phyloP scores from a whole-genome alignment of 2,888 invertebrate species.

The Anarsia innoxiella region DNA sequence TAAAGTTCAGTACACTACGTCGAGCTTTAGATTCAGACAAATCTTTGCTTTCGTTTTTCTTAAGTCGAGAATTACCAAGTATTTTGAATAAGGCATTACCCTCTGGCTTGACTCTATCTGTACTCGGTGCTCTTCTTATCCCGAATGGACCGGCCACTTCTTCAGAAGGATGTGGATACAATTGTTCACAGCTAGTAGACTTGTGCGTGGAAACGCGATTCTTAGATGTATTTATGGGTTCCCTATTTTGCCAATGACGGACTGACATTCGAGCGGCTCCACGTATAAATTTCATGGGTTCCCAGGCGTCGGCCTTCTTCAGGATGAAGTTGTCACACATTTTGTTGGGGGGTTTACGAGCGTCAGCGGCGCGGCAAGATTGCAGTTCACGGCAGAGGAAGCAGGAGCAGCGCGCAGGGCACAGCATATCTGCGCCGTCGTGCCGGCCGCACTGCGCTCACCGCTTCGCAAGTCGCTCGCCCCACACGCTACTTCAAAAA shows the following conservation, averaged over 20 bases:
- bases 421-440: constrained; percentile 76
- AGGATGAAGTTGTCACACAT: constrained; percentile 74
- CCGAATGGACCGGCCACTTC: constrained; percentile 53
- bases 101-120: constrained; percentile 62
- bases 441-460: constrained; percentile 53
- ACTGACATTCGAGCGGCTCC: constrained; percentile 70
- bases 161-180: constrained; percentile 54
- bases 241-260: constrained; percentile 70
- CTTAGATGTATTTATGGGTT: constrained; percentile 57
- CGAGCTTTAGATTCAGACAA: constrained; percentile 52
- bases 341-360: constrained; percentile 57
- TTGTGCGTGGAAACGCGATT: constrained; percentile 53
- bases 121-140: constrained; percentile 66
- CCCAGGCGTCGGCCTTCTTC: constrained; percentile 70
- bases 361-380: constrained; percentile 74
- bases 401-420: constrained; percentile 83
- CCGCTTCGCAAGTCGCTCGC: constrained; percentile 36
- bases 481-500: constrained; percentile 29
- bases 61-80: constrained; percentile 56
- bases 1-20: constrained; percentile 62
- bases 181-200: constrained; percentile 69
- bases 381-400: constrained; percentile 84
- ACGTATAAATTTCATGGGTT: constrained; percentile 64
- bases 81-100: constrained; percentile 63
- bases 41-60: constrained; percentile 53